Evolutionary conservation across 1,140 invertebrate species (phyloP).

Genomic region (Lepidurus packardi): DNA sequence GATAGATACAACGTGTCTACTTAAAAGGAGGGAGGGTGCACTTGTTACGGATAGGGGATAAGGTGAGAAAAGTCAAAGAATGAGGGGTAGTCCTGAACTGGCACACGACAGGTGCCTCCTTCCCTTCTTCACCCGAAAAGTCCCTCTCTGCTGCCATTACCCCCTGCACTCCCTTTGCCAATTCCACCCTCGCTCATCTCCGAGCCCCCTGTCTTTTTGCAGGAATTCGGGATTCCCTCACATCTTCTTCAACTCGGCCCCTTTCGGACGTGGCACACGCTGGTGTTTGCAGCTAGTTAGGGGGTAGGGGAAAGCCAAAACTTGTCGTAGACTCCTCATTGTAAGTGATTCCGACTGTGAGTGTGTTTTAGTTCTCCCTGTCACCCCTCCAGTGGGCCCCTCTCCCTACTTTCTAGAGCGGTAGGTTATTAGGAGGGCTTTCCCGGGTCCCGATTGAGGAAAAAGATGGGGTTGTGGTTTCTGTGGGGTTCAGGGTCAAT

Average conservation of each 20-base stretch:
- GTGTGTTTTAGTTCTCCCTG: conserved; percentile 23
- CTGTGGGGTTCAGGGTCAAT: neutral
- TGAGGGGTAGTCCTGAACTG: neutral
- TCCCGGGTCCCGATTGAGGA: neutral
- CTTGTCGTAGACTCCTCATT: neutral
- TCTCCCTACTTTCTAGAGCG: conserved; percentile 17
- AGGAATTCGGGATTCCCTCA: neutral
- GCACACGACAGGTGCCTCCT: conserved; percentile 16
- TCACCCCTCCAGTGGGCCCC: conserved; percentile 24
- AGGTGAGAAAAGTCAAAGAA: conserved; percentile 21
- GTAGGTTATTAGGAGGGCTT: neutral
- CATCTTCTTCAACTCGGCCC: neutral
- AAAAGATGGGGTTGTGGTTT: conserved; percentile 1
- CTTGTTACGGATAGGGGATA: neutral
- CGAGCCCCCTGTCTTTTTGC: neutral
- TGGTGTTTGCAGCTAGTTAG: neutral
- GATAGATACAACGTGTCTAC: neutral
- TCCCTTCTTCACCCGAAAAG: neutral
- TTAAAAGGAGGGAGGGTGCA: neutral
- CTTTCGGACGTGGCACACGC: conserved; percentile 14
- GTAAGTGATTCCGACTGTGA: neutral
- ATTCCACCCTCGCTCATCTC: neutral
- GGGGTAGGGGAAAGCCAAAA: neutral
- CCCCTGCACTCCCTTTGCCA: neutral
- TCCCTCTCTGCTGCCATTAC: neutral